Conservation (phyloP, 2,797 vertebrate species). For the Kryptolebias ocellatus region DNA sequence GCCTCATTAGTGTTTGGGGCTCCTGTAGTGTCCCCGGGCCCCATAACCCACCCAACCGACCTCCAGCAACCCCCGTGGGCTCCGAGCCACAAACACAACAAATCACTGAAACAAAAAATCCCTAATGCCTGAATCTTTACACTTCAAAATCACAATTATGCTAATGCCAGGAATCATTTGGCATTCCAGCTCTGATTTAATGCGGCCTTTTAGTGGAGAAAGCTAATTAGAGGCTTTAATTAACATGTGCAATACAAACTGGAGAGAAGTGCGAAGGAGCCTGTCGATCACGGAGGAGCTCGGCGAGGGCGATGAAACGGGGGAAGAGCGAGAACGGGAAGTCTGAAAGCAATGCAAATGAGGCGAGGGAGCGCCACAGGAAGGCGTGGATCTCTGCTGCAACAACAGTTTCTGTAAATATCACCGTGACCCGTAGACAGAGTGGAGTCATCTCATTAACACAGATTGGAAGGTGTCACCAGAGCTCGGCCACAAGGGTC, state of each 20-base stretch:
- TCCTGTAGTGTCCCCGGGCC: conserved; percentile 62
- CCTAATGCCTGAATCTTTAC: conserved; percentile 80
- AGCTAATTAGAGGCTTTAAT: conserved; percentile 85
- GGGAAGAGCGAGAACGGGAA: conserved; percentile 57
- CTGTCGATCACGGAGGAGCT: conserved; percentile 73
- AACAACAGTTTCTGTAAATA: conserved; percentile 74
- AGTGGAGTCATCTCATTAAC: conserved; percentile 78
- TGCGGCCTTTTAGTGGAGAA: conserved; percentile 81
- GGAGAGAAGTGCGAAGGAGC: conserved; percentile 75
- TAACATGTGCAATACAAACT: conserved; percentile 83
- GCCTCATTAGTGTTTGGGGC: conserved; percentile 73
- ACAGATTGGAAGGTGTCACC: conserved; percentile 70
- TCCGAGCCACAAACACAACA: conserved; percentile 71
- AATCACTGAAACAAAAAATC: conserved; percentile 79
- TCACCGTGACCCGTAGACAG: conserved; percentile 71
- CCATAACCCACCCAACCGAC: conserved; percentile 56
- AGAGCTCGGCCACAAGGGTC: conserved; percentile 61
- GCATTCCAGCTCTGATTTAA: conserved; percentile 82
- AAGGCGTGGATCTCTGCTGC: conserved; percentile 65
- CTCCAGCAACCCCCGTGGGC: conserved; percentile 58
- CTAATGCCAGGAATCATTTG: conserved; percentile 80
- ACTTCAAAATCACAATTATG: conserved; percentile 85
- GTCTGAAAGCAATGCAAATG: conserved; percentile 82
- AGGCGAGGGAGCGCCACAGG: conserved; percentile 62
- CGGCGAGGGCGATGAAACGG: conserved; percentile 53